Base-by-base conservation (phyloP, 2,888 invertebrate genomes). In the Phyllotreta striolata region DNA sequence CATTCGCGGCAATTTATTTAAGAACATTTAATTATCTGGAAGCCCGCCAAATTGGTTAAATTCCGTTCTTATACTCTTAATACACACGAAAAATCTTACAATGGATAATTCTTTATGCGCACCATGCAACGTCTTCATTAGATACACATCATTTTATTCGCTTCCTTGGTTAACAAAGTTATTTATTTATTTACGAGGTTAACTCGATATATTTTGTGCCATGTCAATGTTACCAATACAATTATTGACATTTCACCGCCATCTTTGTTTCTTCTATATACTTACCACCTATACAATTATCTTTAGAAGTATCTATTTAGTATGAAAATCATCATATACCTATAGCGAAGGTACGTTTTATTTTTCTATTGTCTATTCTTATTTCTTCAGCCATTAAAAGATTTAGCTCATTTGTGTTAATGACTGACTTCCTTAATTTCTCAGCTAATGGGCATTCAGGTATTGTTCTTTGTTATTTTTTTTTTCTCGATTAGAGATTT, bases 1-100 rank as follows among this genome's bases (percentile, higher is more conserved):
- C 73, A 76, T 76, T 75, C 72, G 73, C 68, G 66, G 74, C 72
- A 76, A 77, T 78, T 76, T 76, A 77, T 77, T 78, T 76, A 72
- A 70, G 76, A 76, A 76, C 73, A 68, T 77, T 77, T 78, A 78
- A 78, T 79, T 77, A 75, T 73, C 73, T 79, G 78, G 77, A 63
- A 14, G 6, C 13, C 13, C 8, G 57, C 66, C 79, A 79, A 79
- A 78, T 77, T 77, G 75, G 75, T 73, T 70, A 68, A 72, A 75
- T 77, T 76, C 75, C 75, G 66, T 57, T 63, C 64, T 66, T 66
- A 65, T 63, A 62, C 2, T 59, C n/a, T n/a, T n/a, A n/a, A n/a
- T n/a, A n/a, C n/a, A 66, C 57, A 66, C 65, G 24, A 24, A 24
- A 24, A 62, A 67, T 64, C 58, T 66, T 55, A 66, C 66, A 70